A percentile compares a stretch with the other conserved stretches of the same genome.
Evolutionary conservation across 2,797 vertebrate genomes (phyloP).

Genomic region (Microctenopoma lineatum): DNA sequence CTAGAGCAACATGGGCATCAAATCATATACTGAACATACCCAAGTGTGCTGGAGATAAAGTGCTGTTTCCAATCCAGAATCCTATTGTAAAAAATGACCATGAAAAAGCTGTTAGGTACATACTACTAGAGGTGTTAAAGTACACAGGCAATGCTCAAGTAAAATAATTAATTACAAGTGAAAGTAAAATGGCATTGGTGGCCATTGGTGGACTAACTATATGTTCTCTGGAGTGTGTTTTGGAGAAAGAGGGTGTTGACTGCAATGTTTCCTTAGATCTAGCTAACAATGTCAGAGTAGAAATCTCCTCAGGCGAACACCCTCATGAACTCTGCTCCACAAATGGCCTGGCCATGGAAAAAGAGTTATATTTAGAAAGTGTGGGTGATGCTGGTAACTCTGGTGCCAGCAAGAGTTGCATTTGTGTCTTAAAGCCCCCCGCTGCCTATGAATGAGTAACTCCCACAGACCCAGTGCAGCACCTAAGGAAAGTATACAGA

Average conservation of each 20-base stretch:
- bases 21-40: not conserved
- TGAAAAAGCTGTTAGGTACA: too few species aligned
- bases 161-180: too few species aligned
- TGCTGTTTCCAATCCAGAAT: too few species aligned
- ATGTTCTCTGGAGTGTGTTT: conserved; percentile 37
- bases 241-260: conserved; percentile 54
- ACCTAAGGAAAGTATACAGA: conserved; percentile 61
- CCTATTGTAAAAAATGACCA: too few species aligned
- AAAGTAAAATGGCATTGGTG: not conserved
- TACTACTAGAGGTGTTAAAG: too few species aligned
- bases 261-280: conserved; percentile 62
- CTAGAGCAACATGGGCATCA: not conserved
- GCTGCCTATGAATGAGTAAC: conserved; percentile 77
- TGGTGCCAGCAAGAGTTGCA: conserved; percentile 77
- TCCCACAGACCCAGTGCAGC: conserved; percentile 66
- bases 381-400: conserved; percentile 78
- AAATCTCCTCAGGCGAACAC: conserved; percentile 73
- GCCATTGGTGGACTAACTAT: conserved; percentile 2
- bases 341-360: conserved; percentile 82
- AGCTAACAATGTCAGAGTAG: conserved; percentile 66
- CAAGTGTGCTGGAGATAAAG: not conserved
- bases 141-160: too few species aligned
- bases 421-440: conserved; percentile 80
- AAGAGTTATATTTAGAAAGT: conserved; percentile 85
- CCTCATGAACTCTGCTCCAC: conserved; percentile 79